phyloP scores from a whole-genome alignment of 1,140 invertebrate genomes.

The Lutraria rhynchaena region DNA sequence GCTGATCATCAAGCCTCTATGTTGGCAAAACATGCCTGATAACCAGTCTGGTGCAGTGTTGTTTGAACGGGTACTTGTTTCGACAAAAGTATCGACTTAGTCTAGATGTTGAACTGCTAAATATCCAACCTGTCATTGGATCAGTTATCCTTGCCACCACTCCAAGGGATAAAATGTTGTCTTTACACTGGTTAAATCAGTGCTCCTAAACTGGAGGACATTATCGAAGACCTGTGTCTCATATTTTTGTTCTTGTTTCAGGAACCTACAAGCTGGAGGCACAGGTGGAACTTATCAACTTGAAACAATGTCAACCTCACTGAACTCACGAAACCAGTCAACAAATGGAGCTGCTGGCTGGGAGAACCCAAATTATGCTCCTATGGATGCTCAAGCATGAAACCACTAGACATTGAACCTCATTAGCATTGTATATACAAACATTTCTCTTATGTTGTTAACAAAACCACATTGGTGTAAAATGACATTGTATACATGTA shows the following conservation, averaged over 20 bases:
- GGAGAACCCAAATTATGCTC: constrained; percentile 45
- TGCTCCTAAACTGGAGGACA: background rate
- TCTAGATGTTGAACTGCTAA: background rate
- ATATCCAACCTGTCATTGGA: too few relatives aligned
- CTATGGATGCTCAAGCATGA: constrained; percentile 20
- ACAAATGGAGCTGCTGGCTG: constrained; percentile 32
- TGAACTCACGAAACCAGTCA: background rate
- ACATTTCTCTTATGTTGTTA: too few relatives aligned
- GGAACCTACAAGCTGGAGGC: constrained; percentile 4
- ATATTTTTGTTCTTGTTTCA: constrained; percentile 30
- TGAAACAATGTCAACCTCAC: constrained; percentile 23
- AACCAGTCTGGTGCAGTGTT: too few relatives aligned
- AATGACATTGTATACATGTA: too few relatives aligned
- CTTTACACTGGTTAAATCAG: background rate
- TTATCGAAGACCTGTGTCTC: background rate
- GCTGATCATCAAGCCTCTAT: too few relatives aligned
- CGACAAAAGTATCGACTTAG: too few relatives aligned
- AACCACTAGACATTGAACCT: too few relatives aligned
- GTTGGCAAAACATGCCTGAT: too few relatives aligned
- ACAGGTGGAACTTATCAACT: constrained; percentile 11
- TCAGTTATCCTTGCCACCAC: background rate
- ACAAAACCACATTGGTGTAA: too few relatives aligned
- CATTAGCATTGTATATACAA: too few relatives aligned
- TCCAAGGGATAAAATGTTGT: background rate
- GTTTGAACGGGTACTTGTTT: too few relatives aligned